Conservation (phyloP, 2,888 invertebrate genomes). For the Nezara viridula region DNA sequence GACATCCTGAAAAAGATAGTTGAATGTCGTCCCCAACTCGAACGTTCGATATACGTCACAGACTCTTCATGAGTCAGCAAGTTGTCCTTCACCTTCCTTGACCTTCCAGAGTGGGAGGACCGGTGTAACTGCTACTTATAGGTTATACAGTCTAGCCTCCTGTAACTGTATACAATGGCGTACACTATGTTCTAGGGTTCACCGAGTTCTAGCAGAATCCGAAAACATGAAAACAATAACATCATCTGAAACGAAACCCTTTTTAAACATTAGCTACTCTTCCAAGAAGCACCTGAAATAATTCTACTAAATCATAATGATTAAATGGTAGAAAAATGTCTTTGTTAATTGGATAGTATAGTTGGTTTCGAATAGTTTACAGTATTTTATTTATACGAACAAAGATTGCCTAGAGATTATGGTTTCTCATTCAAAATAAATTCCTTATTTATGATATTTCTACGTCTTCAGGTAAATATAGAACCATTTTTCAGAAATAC, state of each 20-base stretch:
- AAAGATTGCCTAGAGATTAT: too few relatives aligned
- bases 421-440: too few relatives aligned
- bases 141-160: neutral
- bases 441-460: too few relatives aligned
- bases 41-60: neutral
- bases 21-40: neutral
- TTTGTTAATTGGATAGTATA: too few relatives aligned
- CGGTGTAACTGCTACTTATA: neutral
- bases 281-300: neutral
- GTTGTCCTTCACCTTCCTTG: neutral
- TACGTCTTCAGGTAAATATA: too few relatives aligned
- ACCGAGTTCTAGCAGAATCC: neutral
- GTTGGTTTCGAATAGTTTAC: too few relatives aligned
- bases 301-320: neutral
- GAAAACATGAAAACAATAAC: neutral
- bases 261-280: too few relatives aligned
- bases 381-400: too few relatives aligned
- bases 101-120: neutral
- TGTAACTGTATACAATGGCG: neutral
- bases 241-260: neutral
- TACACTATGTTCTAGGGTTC: neutral
- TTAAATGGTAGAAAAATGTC: neutral
- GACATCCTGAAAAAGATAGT: too few relatives aligned
- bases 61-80: neutral
- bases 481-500: too few relatives aligned